Evolutionary conservation across 2,888 invertebrate genomes (phyloP), one percentile per base, ranked within the genome.

Genomic region (Drosophila flavopinicola): DNA sequence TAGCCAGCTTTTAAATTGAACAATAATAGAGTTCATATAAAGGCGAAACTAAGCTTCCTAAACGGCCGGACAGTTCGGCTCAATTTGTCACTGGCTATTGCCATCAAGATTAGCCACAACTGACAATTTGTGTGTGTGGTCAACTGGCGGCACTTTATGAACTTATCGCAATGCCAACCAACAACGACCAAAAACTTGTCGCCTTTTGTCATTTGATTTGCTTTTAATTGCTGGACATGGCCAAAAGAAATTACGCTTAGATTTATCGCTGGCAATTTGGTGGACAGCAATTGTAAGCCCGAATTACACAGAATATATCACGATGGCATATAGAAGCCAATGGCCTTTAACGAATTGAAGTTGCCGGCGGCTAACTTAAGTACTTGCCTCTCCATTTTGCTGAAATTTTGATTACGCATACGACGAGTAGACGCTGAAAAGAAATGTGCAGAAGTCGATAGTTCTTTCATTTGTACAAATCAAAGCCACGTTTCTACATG

Each of bases 211-310:
- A 66, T 73, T 78, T 80, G 67, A 78, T 75, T 78, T 64, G 63
- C 30, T 75, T 77, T 75, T 78, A 78, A 78, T 78, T 79, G 83
- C 63, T 49, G 15, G 39, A 42, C 57, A 71, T 51, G 61, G 59
- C 71, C 49, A 64, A 6, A 54, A 71, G 65, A 53, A 64, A 75
- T 77, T 77, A 59, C 37, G 49, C 41, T 45, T 23, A 58, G 66
- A 79, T 79, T 79, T 79, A 79, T 79, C 49, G 63, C 39, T 35
- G 35, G 39, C 83, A 59, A 77, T 79, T 79, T 74, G 68, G 44
- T 58, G 59, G 45, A 61, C 51, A 67, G 53, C 52, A 29, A 52
- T 49, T 57, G 20, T 51, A 39, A 57, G 37, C 11, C 7, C 32
- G 11, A 71, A 42, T 54, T 56, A 30, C 56, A 30, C 39, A 48